Evolutionary conservation across 1,140 invertebrate genomes (phyloP).

Genomic region (Papilio glaucus): DNA sequence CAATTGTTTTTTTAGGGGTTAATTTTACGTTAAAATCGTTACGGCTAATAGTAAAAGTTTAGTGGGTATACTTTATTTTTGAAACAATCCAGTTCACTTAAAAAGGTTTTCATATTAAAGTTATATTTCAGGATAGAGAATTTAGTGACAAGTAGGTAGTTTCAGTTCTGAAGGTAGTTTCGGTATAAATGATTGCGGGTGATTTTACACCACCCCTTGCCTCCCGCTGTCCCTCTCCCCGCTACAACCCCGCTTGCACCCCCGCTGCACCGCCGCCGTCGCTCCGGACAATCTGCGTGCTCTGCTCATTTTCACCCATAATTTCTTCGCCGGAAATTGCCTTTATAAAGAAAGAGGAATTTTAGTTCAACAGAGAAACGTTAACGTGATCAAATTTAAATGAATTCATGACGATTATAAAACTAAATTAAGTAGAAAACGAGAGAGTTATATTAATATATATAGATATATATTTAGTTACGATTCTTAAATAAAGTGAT

Average conservation of each 20-base stretch:
- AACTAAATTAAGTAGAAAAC: constrained; percentile 26
- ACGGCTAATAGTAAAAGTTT: background rate
- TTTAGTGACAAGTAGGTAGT: constrained; percentile 76
- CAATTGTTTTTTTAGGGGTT: no score
- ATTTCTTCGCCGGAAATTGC: constrained; percentile 80
- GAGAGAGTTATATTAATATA: no score
- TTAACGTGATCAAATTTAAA: constrained; percentile 48
- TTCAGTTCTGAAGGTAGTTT: constrained; percentile 81
- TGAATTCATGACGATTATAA: constrained; percentile 42
- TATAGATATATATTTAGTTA: no score
- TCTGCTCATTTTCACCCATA: constrained; percentile 81
- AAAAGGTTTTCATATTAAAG: constrained; percentile 6
- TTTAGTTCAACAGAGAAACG: constrained; percentile 53
- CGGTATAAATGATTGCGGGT: constrained; percentile 83
- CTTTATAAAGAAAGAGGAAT: constrained; percentile 74
- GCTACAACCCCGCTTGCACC: constrained; percentile 59
- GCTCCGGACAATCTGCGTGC: constrained; percentile 81
- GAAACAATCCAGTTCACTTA: background rate
- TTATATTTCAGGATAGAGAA: constrained; percentile 44
- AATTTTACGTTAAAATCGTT: no score
- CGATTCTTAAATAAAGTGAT: no score
- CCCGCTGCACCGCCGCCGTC: constrained; percentile 75
- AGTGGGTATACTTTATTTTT: background rate
- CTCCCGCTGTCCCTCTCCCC: constrained; percentile 63
- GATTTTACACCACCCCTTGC: constrained; percentile 76